Base-by-base conservation (phyloP, 1,140 invertebrate genomes). In the Aphidius ervi region DNA sequence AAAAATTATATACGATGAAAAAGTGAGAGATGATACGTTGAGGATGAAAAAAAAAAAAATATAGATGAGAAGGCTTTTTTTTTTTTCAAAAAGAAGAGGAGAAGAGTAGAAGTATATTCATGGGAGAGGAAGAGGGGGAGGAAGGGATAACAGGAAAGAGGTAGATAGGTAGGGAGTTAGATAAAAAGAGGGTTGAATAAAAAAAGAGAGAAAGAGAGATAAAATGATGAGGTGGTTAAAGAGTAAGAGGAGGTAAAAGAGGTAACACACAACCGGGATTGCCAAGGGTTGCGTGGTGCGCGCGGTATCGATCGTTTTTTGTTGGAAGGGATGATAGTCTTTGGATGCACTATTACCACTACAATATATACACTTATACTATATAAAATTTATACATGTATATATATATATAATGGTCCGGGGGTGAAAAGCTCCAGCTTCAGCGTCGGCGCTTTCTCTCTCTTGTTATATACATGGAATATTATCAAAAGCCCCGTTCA, bases 201-300 rank as follows among this genome's bases (percentile, higher is more conserved):
- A 52, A 20, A 53, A 45, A 39, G 31, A 58, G 46, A 49, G 56
- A 58, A 62, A 56, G 58, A 63, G 2, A 31, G 50, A 58, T 54
- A 56, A 64, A 62, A 64, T 58, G 57, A 52, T 62, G 62, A 52
- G 61, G 55, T 55, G 46, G 64, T 41, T n/a, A 31, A 64, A 55
- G 57, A 56, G 40, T n/a, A 9, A n/a, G 46, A 42, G 54, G 41
- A 45, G 65, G 62, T 67, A 66, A 63, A 55, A 66, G 68, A 67
- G 69, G 65, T 62, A 67, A 74, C 71, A 76, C 73, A 77, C 73
- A 74, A 77, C 73, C 73, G 55, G 60, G 60, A 56, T 62, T 62
- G 55, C 40, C 73, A 71, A 74, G 75, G 75, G 75, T 76, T 78
- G 74, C 76, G 75, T 75, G 74, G 74, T 71, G 4, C 23, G 23